Evolutionary conservation across 2,113 vertebrate genomes (phyloP).

Genomic region (Fregetta grallaria): DNA sequence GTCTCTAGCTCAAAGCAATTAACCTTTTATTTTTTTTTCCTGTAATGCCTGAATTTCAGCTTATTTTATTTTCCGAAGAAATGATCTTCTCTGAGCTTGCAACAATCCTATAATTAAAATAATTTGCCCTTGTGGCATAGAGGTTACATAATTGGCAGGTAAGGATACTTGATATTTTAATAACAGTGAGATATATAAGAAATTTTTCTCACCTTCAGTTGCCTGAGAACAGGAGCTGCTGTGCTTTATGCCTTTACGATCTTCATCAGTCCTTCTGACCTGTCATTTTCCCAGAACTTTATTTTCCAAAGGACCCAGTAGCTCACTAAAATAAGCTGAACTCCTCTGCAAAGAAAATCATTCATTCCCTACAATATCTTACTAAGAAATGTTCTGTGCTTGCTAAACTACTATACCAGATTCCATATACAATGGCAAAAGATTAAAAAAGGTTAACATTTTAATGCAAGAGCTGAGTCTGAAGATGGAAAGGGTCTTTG

Average conservation of each 20-base stretch:
- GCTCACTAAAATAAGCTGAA: neutral
- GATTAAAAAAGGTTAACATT: neutral
- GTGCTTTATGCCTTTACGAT: neutral
- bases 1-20: constrained; percentile 1
- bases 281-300: constrained; percentile 27
- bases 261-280: constrained; percentile 22
- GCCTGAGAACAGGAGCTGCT: constrained; percentile 6
- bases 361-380: neutral
- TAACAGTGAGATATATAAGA: neutral
- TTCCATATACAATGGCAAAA: neutral
- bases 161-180: constrained; percentile 33
- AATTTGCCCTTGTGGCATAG: constrained; percentile 1
- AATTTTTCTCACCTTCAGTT: constrained; percentile 7
- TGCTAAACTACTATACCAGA: neutral
- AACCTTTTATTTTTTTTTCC: neutral
- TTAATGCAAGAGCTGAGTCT: neutral
- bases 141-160: constrained; percentile 15
- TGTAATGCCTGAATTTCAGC: neutral
- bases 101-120: constrained; percentile 49
- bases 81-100: neutral
- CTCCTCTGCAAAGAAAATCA: neutral
- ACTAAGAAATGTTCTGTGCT: neutral
- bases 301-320: constrained; percentile 16
- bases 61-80: constrained; percentile 33
- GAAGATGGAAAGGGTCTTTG: neutral